A percentile compares a stretch with the other conserved stretches of the same genome.
These are phyloP conservation scores for Drosophila rhopaloa DNA, from an alignment of 1,140 invertebrate genomes.

Conservation along the genomic window DNA sequence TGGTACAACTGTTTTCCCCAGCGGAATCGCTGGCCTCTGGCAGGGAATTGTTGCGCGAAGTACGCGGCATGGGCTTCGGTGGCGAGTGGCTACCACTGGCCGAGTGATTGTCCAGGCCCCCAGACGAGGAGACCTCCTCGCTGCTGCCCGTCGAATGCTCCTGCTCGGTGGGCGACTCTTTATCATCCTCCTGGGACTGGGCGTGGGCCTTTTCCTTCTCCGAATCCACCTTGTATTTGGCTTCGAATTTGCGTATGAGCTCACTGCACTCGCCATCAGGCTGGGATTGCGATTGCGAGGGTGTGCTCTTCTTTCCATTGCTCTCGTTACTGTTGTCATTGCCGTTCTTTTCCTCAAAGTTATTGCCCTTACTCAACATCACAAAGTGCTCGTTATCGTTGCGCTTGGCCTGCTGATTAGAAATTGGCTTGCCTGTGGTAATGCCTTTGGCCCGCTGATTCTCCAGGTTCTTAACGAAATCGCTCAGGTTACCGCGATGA, in stretches of 20 bases:
- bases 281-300: conserved; percentile 7
- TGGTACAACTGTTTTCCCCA: conserved; percentile 60
- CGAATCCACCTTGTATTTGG: conserved; percentile 81
- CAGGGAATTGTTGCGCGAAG: conserved; percentile 88
- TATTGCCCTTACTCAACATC: conserved; percentile 66
- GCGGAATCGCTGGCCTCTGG: conserved; percentile 84
- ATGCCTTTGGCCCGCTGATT: conserved; percentile 73
- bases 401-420: conserved; percentile 38
- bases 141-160: conserved; percentile 77
- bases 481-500: conserved; percentile 82
- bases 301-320: conserved; percentile 38
- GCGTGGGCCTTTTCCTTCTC: conserved; percentile 65
- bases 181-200: conserved; percentile 58
- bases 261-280: conserved; percentile 65
- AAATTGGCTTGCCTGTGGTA: conserved; percentile 5
- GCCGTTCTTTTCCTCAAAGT: conserved; percentile 70
- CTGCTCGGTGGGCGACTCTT: conserved; percentile 75
- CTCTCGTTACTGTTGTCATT: conserved; percentile 57
- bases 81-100: conserved; percentile 84
- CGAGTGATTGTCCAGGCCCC: conserved; percentile 54
- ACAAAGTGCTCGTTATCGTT: conserved; percentile 72
- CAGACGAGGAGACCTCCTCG: conserved; percentile 70
- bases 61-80: conserved; percentile 91
- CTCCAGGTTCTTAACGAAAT: conserved; percentile 84
- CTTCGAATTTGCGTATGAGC: conserved; percentile 78